Evolutionary conservation across 2,888 invertebrate species (phyloP).

Genomic region (Rhodophaea formosa): DNA sequence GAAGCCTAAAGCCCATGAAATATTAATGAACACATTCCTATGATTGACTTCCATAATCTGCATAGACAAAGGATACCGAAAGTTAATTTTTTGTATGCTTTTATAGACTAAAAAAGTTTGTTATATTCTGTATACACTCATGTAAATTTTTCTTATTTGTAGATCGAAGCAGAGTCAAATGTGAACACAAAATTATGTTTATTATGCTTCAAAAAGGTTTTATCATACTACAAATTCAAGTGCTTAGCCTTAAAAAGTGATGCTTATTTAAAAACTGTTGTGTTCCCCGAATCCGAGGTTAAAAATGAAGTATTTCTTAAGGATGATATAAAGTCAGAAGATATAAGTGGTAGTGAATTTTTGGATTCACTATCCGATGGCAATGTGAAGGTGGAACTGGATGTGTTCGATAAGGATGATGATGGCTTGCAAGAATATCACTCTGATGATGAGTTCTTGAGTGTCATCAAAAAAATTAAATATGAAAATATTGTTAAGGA

Average conservation of each 20-base stretch:
- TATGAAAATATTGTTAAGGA: slow-evolving; percentile 42
- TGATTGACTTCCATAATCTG: no score
- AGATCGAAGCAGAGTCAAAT: slow-evolving; percentile 48
- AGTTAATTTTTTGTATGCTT: no score
- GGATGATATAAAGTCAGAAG: slow-evolving; percentile 27
- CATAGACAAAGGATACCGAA: no score
- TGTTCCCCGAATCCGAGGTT: slow-evolving; percentile 19
- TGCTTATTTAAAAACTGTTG: slow-evolving; percentile 39
- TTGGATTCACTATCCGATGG: slow-evolving; percentile 19
- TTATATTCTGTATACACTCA: background rate
- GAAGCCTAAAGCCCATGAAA: no score
- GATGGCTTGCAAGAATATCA: slow-evolving; percentile 30
- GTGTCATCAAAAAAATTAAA: slow-evolving; percentile 51
- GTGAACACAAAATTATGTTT: slow-evolving; percentile 54
- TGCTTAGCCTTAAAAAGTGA: slow-evolving; percentile 54
- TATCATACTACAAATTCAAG: slow-evolving; percentile 60
- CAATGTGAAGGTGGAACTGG: slow-evolving; percentile 34
- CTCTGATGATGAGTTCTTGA: slow-evolving; percentile 62
- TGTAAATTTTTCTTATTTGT: background rate
- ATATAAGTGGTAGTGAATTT: slow-evolving; percentile 25
- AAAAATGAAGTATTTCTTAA: slow-evolving; percentile 35
- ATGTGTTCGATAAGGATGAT: slow-evolving; percentile 23
- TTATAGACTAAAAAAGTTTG: no score
- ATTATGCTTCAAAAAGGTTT: slow-evolving; percentile 56
- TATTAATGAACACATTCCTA: no score